Conservation (phyloP, 2,113 vertebrate genomes). For the Ifrita kowaldi region DNA sequence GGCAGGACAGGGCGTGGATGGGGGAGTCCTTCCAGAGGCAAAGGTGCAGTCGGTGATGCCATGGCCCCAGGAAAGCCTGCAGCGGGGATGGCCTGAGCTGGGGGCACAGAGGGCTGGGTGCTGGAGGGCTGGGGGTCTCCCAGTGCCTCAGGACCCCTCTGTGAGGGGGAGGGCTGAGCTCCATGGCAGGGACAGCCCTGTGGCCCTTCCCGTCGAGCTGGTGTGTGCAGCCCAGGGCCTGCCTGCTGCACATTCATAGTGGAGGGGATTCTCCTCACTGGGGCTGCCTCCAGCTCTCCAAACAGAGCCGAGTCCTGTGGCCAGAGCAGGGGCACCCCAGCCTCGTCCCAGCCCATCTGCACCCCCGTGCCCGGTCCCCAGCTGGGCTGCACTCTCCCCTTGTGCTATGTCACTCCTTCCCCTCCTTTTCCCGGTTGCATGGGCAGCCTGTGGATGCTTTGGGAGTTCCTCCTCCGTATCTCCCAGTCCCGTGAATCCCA, state of each 20-base stretch:
- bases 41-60: fast-evolving
- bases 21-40: neutral
- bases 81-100: fast-evolving
- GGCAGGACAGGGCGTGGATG: neutral
- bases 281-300: neutral
- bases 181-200: no score
- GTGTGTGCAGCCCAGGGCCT: neutral
- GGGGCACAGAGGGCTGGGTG: neutral
- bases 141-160: neutral
- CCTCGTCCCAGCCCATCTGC: neutral
- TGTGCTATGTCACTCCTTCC: fast-evolving
- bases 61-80: neutral
- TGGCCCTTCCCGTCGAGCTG: fast-evolving
- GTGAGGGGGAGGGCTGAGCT: neutral
- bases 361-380: fast-evolving
- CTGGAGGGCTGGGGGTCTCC: neutral
- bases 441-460: fast-evolving
- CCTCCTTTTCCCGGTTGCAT: fast-evolving
- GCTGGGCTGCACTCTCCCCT: no score
- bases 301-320: fast-evolving
- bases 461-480: neutral
- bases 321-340: neutral
- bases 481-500: neutral
- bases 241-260: neutral
- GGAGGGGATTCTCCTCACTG: neutral